phyloP scores from a whole-genome alignment of 1,140 invertebrate genomes.

The Dendrolimus punctatus region DNA sequence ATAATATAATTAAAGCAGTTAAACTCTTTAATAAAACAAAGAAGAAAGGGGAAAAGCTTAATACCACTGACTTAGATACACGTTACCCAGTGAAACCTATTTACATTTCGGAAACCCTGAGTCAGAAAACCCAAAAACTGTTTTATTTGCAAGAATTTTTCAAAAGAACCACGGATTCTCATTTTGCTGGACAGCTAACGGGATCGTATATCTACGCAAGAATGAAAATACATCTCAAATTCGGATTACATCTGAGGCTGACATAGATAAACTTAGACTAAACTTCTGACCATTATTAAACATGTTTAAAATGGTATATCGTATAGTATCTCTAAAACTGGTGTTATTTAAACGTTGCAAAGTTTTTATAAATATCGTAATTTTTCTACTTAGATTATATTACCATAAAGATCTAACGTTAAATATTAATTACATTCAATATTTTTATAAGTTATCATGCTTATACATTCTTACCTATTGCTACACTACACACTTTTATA shows the following conservation, averaged over 20 bases:
- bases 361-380: background rate
- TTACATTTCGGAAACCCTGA: conserved; percentile 3
- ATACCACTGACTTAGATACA: no score
- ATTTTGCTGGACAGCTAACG: conserved; percentile 2
- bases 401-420: no score
- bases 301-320: background rate
- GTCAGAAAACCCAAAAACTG: conserved; percentile 1
- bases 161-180: background rate
- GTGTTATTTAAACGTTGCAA: background rate
- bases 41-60: no score
- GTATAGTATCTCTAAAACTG: background rate
- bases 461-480: no score
- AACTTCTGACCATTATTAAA: background rate
- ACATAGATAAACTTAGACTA: no score
- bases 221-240: background rate
- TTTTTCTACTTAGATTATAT: background rate
- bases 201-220: conserved; percentile 2
- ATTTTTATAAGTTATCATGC: no score
- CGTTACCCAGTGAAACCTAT: conserved; percentile 1
- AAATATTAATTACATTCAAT: no score
- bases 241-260: background rate
- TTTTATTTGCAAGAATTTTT: conserved; percentile 1
- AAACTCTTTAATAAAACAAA: no score
- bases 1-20: no score
- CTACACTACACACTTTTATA: no score